Percentiles rank a stretch among this genome's conserved stretches.
phyloP scores from a whole-genome alignment of 1,140 invertebrate genomes.

The Chrysoperla carnea region DNA sequence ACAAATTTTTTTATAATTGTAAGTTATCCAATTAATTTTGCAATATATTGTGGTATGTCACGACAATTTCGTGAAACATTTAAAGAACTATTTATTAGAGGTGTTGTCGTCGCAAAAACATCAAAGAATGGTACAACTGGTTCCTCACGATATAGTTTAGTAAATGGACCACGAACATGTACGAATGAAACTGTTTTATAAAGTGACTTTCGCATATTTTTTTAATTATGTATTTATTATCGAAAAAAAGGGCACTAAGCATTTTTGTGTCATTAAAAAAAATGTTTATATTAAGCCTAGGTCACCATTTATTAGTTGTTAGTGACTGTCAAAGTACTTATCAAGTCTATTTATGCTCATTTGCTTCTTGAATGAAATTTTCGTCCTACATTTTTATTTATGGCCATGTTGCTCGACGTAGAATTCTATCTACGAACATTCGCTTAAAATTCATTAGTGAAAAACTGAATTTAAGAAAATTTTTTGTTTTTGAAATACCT shows the following conservation, averaged over 20 bases:
- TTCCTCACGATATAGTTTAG: conserved; percentile 55
- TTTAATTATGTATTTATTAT: background rate
- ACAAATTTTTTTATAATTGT: conserved; percentile 84
- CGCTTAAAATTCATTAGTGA: too few species aligned
- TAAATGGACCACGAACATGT: conserved; percentile 60
- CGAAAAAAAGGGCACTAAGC: background rate
- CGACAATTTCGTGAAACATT: conserved; percentile 87
- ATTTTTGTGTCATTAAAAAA: background rate
- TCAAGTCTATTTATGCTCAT: too few species aligned
- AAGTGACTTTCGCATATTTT: conserved; percentile 9
- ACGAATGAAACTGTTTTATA: conserved; percentile 70
- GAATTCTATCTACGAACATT: too few species aligned
- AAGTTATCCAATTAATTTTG: conserved; percentile 86
- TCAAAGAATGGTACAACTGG: conserved; percentile 32
- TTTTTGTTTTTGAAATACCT: too few species aligned
- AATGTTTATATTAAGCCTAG: background rate
- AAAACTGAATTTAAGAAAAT: too few species aligned
- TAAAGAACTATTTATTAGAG: conserved; percentile 65
- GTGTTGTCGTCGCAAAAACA: conserved; percentile 28
- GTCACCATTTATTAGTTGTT: too few species aligned
- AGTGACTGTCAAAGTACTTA: too few species aligned
- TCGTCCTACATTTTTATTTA: too few species aligned
- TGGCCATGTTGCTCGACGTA: too few species aligned
- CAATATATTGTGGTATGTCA: conserved; percentile 91
- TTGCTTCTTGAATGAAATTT: too few species aligned